Conservation (phyloP, 2,888 invertebrate species). For the Zaprionus lineosus region DNA sequence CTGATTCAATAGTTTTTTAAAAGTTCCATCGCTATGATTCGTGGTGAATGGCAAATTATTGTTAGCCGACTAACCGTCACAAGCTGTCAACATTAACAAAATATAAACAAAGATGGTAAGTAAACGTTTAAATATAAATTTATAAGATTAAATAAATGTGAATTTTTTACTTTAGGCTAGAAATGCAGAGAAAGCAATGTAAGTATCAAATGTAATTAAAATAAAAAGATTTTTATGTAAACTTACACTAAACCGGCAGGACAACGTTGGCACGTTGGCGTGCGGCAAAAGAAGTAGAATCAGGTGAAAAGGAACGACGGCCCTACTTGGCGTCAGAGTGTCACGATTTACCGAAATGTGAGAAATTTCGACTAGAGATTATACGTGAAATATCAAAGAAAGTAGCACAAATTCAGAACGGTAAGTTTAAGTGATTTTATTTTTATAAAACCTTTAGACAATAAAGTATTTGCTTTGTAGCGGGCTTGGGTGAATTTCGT, state of each 20-base stretch:
- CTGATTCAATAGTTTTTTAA: too few relatives aligned
- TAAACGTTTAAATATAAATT: conserved; percentile 18
- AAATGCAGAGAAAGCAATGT: conserved; percentile 99
- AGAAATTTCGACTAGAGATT: conserved; percentile 98
- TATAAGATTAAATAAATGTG: conserved; percentile 5
- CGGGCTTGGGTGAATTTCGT: conserved; percentile 99
- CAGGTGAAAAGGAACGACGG: conserved; percentile 92
- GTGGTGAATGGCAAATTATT: conserved; percentile 29
- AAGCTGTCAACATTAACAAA: conserved; percentile 27
- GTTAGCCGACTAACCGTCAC: conserved; percentile 30
- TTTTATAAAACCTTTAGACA: too few relatives aligned
- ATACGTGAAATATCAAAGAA: conserved; percentile 98
- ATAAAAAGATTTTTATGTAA: not conserved
- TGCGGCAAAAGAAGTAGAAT: conserved; percentile 96
- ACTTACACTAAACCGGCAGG: conserved; percentile 81
- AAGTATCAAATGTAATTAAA: conserved; percentile 83
- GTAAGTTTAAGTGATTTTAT: conserved; percentile 83
- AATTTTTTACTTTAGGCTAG: conserved; percentile 88
- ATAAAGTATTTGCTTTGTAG: conserved; percentile 82
- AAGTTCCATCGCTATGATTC: too few relatives aligned
- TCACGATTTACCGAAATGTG: conserved; percentile 94
- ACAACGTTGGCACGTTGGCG: conserved; percentile 99
- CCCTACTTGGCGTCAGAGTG: conserved; percentile 98
- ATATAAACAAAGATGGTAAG: conserved; percentile 65
- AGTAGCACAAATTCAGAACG: conserved; percentile 99